Evolutionary conservation across 2,113 vertebrate genomes (phyloP).

Genomic region (Raja brachyura): DNA sequence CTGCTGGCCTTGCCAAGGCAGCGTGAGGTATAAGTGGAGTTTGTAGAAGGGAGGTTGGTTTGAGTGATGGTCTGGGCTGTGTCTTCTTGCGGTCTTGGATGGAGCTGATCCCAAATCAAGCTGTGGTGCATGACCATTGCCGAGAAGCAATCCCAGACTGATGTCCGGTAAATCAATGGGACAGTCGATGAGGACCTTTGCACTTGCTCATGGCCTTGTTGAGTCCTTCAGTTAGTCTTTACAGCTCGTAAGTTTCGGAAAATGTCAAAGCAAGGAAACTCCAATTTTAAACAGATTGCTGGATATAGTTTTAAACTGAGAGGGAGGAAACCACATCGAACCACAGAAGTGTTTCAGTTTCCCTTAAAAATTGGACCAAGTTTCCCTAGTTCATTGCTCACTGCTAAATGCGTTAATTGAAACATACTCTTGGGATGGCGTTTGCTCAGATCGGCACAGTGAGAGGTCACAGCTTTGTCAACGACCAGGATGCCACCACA

Average conservation of each 20-base stretch:
- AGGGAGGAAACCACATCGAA: no score
- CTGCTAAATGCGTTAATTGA: neutral
- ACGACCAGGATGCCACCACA: neutral
- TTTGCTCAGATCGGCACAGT: neutral
- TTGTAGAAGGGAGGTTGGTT: no score
- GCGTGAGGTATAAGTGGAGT: no score
- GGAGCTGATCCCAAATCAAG: no score
- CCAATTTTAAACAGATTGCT: neutral
- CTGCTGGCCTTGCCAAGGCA: no score
- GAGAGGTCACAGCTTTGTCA: neutral
- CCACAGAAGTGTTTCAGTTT: neutral
- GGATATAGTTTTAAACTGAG: no score
- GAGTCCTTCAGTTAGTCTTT: neutral
- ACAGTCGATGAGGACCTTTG: neutral
- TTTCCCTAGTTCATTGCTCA: neutral
- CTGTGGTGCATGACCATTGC: neutral
- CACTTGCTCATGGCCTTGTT: neutral
- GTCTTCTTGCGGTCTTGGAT: no score
- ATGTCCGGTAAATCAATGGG: neutral
- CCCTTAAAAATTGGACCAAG: neutral
- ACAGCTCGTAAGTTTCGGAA: neutral
- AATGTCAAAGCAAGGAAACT: neutral
- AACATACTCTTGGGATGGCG: neutral
- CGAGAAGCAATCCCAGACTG: neutral
- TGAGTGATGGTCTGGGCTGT: no score